Conservation (phyloP, 2,888 invertebrate species). For the Cheiracanthium punctorium region DNA sequence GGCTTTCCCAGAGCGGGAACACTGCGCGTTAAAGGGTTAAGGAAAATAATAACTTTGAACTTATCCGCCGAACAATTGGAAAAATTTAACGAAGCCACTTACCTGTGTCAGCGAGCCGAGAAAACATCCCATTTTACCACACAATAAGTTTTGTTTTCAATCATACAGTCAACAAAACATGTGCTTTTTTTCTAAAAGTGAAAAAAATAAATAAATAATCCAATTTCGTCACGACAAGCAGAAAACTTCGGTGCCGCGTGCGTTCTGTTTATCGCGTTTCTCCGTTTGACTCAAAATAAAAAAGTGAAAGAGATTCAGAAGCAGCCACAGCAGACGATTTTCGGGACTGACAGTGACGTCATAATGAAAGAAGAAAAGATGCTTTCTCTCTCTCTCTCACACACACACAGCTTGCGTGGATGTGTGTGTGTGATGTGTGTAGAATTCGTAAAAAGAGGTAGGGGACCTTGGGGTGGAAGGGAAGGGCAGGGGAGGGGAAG, state of each 20-base stretch:
- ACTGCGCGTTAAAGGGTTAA: too few relatives aligned
- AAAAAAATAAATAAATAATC: too few relatives aligned
- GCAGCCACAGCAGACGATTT: constrained; percentile 42
- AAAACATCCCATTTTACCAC: too few relatives aligned
- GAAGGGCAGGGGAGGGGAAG: constrained; percentile 11
- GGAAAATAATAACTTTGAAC: too few relatives aligned
- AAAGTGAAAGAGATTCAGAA: constrained; percentile 21
- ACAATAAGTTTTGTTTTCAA: background rate
- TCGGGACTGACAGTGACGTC: constrained; percentile 20
- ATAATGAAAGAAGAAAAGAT: constrained; percentile 28
- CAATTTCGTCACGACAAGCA: constrained; percentile 22
- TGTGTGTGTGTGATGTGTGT: constrained; percentile 1
- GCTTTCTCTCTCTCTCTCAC: background rate
- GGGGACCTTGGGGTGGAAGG: background rate
- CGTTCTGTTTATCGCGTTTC: constrained; percentile 23
- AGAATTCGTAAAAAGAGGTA: background rate
- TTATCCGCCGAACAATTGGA: too few relatives aligned
- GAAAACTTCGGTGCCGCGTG: constrained; percentile 29
- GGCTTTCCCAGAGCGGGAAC: too few relatives aligned
- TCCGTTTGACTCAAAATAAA: constrained; percentile 41
- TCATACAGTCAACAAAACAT: background rate
- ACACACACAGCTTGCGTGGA: constrained; percentile 14
- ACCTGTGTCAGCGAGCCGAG: too few relatives aligned
- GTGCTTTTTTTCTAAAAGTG: too few relatives aligned
- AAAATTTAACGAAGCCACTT: too few relatives aligned